Evolutionary conservation across 2,888 invertebrate genomes (phyloP), one percentile per base, ranked within the genome.

Genomic region (Orchestes rusci): DNA sequence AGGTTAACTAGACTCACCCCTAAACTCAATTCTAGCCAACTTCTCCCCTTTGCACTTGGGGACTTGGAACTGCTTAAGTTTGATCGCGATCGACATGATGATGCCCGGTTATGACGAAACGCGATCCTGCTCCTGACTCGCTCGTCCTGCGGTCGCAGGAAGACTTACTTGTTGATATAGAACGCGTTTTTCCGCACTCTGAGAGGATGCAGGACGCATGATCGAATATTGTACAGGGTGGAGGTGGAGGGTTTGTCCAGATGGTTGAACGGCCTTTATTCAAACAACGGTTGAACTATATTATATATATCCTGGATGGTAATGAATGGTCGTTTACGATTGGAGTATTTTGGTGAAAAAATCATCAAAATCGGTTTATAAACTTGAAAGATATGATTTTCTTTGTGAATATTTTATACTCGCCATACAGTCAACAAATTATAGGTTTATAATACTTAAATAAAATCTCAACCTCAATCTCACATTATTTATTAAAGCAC

Each of bases 1-100:
- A n/a, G n/a, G n/a, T n/a, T n/a, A n/a, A n/a, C n/a, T n/a, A 18
- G 2, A 51, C 80, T 75, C 73, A 89, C 89, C 87, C 73, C 89
- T 71, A 63, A 89, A 89, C 53, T 81, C 80, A 52, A 83, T 70
- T 54, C 79, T 77, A 38, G 76, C 80, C 51, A 76, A 73, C 60
- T 81, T 79, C 54, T 82, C 82, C 8, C 75, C 75, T 62, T 79
- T 82, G 59, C 74, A 74, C 66, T 80, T 81, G 13, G 80, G 70
- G 39, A 82, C 72, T 67, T 80, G 80, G 61, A 85, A 79, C 54
- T 80, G 78, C 61, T 79, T 77, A 31, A 85, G 63, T 60, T 75
- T 74, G 13, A 85, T 79, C 8, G 75, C 70, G 30, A 86, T 73
- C 58, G 84, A 79, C 84, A 85, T 84, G 41, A 27, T 39, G 27